phyloP scores from a whole-genome alignment of 2,797 vertebrate genomes.

The Betta splendens region DNA sequence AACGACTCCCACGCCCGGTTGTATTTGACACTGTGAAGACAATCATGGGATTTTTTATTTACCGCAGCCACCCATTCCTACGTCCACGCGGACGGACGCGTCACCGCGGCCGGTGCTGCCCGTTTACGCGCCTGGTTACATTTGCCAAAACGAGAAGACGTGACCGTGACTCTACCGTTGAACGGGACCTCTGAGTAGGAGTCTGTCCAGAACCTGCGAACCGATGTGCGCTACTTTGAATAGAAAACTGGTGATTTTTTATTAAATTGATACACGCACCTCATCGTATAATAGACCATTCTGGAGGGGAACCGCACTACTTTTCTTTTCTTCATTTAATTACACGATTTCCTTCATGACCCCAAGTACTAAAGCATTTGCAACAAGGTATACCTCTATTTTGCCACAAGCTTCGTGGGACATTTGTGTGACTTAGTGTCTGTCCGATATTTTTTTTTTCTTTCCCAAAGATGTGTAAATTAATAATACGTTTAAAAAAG shows the following conservation, averaged over 20 bases:
- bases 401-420: slow-evolving; percentile 93
- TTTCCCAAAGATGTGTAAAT: slow-evolving; percentile 97
- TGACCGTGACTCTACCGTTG: slow-evolving; percentile 65
- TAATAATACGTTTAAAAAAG: slow-evolving; percentile 84
- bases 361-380: slow-evolving; percentile 90
- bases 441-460: slow-evolving; percentile 79
- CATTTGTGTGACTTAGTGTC: slow-evolving; percentile 89
- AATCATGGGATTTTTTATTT: slow-evolving; percentile 94
- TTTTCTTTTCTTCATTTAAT: slow-evolving; percentile 77
- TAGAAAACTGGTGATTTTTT: slow-evolving; percentile 76
- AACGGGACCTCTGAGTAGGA: slow-evolving; percentile 70
- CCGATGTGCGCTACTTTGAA: slow-evolving; percentile 81
- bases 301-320: slow-evolving; percentile 76
- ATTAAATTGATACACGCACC: slow-evolving; percentile 18
- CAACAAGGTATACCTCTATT: slow-evolving; percentile 99
- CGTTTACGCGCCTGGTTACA: slow-evolving; percentile 78
- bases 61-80: slow-evolving; percentile 54
- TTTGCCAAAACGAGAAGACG: slow-evolving; percentile 84
- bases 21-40: slow-evolving; percentile 99
- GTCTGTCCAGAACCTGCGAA: slow-evolving; percentile 74
- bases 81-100: slow-evolving; percentile 61
- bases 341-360: slow-evolving; percentile 84
- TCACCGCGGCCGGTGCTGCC: slow-evolving; percentile 79
- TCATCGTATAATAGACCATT: slow-evolving; percentile 64
- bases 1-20: slow-evolving; percentile 82